phyloP scores from a whole-genome alignment of 2,113 vertebrate genomes.

The Bagarius yarrelli region DNA sequence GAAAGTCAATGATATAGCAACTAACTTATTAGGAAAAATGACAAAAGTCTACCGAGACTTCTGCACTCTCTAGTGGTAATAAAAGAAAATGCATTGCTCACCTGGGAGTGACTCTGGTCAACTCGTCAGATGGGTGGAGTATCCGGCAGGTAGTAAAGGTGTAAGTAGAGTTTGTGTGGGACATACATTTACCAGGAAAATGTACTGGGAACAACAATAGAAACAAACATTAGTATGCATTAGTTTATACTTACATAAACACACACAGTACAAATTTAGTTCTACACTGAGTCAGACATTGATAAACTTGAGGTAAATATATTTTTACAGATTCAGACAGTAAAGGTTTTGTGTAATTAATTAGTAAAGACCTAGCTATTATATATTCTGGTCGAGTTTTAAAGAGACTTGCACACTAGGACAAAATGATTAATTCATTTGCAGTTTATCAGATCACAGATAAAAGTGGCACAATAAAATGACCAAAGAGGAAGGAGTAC shows the following conservation, averaged over 20 bases:
- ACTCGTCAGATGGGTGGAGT: slow-evolving; percentile 93
- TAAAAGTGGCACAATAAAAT: not conserved
- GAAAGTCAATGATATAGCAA: not conserved
- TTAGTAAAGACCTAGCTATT: not conserved
- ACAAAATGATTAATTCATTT: not conserved
- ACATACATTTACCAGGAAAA: slow-evolving; percentile 97
- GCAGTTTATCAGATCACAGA: not conserved
- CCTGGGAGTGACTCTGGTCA: slow-evolving; percentile 92
- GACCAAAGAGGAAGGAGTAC: not conserved
- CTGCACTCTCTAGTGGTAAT: slow-evolving; percentile 23
- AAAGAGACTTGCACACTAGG: slow-evolving; percentile 37
- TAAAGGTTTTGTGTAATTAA: not conserved
- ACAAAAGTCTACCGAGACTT: not conserved
- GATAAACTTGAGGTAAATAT: not conserved
- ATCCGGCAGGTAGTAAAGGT: slow-evolving; percentile 99
- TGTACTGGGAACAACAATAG: slow-evolving; percentile 74
- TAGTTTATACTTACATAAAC: slow-evolving; percentile 10
- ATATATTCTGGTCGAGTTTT: slow-evolving; percentile 50
- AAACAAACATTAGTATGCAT: slow-evolving; percentile 28
- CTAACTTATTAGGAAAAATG: not conserved
- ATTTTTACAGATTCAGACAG: not conserved
- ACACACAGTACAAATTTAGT: slow-evolving; percentile 1
- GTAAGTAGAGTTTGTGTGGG: slow-evolving; percentile 95
- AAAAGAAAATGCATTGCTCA: slow-evolving; percentile 63
- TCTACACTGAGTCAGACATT: too few relatives aligned